A percentile compares a stretch with the other conserved stretches of the same genome.
Conservation (phyloP, 2,888 invertebrate genomes). For the Cinara cedri region DNA sequence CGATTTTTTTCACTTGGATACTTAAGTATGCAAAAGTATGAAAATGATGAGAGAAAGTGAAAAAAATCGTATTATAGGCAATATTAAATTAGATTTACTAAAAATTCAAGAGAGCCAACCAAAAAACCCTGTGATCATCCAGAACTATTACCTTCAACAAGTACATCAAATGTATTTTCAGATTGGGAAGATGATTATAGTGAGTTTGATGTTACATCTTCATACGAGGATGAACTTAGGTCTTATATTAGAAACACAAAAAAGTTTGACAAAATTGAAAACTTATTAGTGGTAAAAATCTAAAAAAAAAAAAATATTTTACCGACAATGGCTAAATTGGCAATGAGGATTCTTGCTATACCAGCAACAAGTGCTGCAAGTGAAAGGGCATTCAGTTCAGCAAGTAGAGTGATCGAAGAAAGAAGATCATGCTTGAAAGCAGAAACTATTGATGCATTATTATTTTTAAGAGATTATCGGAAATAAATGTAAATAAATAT, state of each 20-base stretch:
- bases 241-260: background rate
- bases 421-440: slow-evolving; percentile 6
- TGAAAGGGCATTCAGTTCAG: slow-evolving; percentile 18
- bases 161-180: background rate
- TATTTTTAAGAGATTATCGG: too few species aligned
- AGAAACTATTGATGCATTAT: slow-evolving; percentile 6
- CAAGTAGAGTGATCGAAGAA: slow-evolving; percentile 18
- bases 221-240: background rate
- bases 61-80: slow-evolving; percentile 1
- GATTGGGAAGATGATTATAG: background rate
- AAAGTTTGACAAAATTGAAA: background rate
- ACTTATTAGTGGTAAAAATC: slow-evolving; percentile 5
- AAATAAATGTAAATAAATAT: too few species aligned
- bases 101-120: slow-evolving; percentile 1
- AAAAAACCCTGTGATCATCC: background rate
- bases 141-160: background rate
- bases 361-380: slow-evolving; percentile 17
- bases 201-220: background rate
- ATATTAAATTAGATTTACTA: background rate
- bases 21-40: too few species aligned
- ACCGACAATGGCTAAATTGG: slow-evolving; percentile 21
- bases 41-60: slow-evolving; percentile 6
- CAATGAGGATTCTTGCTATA: slow-evolving; percentile 16
- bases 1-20: background rate
- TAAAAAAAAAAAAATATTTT: slow-evolving; percentile 4